Conservation (phyloP, 1,140 invertebrate genomes). For the Helicoverpa zea region DNA sequence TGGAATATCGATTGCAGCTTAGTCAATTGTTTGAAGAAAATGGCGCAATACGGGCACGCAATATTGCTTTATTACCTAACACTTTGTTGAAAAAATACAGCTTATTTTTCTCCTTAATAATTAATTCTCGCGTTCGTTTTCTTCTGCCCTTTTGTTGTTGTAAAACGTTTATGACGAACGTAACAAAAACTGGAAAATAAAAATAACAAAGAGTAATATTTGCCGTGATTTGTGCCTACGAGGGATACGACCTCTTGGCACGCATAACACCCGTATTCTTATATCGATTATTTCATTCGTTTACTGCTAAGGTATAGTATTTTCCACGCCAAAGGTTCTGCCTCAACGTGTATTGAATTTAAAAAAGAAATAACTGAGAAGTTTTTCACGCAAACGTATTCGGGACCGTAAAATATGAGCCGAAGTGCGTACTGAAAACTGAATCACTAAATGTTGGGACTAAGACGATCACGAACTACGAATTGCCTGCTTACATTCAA, state of each 20-base stretch:
- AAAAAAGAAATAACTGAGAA: slow-evolving; percentile 36
- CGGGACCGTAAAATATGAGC: slow-evolving; percentile 10
- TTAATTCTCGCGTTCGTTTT: neutral
- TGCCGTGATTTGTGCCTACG: slow-evolving; percentile 38
- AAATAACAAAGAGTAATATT: slow-evolving; percentile 6
- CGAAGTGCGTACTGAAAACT: slow-evolving; percentile 16
- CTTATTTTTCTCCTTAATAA: slow-evolving; percentile 11
- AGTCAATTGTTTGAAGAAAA: neutral
- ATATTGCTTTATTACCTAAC: too few species aligned
- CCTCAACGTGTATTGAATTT: slow-evolving; percentile 52
- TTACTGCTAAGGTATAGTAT: slow-evolving; percentile 21
- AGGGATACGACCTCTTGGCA: neutral
- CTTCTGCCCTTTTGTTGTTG: slow-evolving; percentile 8
- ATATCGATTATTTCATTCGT: slow-evolving; percentile 52
- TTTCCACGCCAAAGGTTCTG: slow-evolving; percentile 5
- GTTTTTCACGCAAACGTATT: slow-evolving; percentile 23
- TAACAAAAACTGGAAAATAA: slow-evolving; percentile 7
- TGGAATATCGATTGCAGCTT: slow-evolving; percentile 6
- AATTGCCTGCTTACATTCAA: neutral
- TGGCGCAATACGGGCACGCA: neutral
- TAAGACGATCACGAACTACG: neutral
- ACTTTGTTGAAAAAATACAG: neutral
- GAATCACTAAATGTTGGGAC: neutral
- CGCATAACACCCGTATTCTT: slow-evolving; percentile 38
- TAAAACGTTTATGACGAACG: slow-evolving; percentile 24